Percentiles rank a stretch among this genome's conserved stretches.
phyloP scores from a whole-genome alignment of 2,113 vertebrate genomes.

The Oxyura jamaicensis region DNA sequence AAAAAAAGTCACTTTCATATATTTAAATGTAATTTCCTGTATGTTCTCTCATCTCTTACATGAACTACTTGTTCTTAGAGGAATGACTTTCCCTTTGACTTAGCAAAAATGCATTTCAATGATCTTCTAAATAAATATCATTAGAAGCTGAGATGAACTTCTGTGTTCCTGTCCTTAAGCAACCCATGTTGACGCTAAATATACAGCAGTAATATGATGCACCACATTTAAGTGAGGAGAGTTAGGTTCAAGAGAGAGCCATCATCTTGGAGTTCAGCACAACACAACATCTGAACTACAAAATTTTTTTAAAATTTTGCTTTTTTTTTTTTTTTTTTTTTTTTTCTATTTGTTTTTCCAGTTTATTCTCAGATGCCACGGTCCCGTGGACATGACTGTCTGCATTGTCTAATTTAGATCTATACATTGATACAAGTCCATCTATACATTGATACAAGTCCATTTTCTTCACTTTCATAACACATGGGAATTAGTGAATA shows the following conservation, averaged over 20 bases:
- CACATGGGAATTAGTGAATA: background rate
- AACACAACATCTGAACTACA: background rate
- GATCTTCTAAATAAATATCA: background rate
- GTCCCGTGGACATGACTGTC: background rate
- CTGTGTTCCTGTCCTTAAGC: background rate
- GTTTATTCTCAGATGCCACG: background rate
- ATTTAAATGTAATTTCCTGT: background rate
- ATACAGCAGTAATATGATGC: background rate
- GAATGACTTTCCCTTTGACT: background rate
- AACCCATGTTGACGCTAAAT: background rate
- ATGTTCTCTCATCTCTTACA: background rate
- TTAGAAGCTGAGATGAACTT: background rate
- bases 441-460: background rate
- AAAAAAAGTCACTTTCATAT: background rate
- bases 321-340: background rate
- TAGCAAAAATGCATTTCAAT: background rate
- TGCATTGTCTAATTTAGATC: background rate
- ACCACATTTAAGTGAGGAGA: background rate
- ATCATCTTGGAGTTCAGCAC: background rate
- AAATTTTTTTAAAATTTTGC: background rate
- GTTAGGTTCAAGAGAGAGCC: background rate
- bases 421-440: background rate
- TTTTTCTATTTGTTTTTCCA: background rate
- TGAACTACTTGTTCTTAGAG: background rate
- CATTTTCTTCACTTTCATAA: background rate